Percentiles rank a stretch among this genome's conserved stretches.
Evolutionary conservation across 1,140 invertebrate species (phyloP).

Genomic region (Dinoponera quadriceps): DNA sequence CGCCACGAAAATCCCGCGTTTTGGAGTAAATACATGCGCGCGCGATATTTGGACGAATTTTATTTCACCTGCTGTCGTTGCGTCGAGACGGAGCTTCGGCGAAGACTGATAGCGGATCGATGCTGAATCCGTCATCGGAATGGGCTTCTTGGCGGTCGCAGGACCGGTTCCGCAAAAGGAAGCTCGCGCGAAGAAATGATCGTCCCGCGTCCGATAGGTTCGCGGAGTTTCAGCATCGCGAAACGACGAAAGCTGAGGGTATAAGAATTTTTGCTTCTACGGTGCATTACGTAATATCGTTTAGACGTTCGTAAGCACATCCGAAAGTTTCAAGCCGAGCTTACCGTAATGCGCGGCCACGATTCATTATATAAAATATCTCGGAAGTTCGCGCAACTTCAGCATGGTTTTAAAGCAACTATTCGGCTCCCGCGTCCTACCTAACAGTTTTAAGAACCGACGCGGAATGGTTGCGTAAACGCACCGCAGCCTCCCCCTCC

Average conservation of each 20-base stretch:
- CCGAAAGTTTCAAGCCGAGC: conserved; percentile 66
- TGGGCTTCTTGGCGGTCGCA: neutral
- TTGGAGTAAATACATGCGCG: neutral
- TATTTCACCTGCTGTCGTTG: too few species aligned
- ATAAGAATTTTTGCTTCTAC: conserved; percentile 51
- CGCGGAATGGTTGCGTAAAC: conserved; percentile 34
- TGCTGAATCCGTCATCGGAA: neutral
- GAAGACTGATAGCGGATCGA: neutral
- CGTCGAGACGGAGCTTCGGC: neutral
- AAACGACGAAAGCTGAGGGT: neutral
- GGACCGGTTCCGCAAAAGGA: neutral
- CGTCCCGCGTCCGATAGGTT: neutral
- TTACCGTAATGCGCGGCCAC: conserved; percentile 63
- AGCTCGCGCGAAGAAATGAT: neutral
- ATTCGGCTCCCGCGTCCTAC: conserved; percentile 62
- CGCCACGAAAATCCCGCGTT: neutral
- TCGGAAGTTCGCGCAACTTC: conserved; percentile 58
- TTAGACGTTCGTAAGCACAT: conserved; percentile 35
- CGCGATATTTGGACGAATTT: neutral
- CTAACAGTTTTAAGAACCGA: conserved; percentile 63
- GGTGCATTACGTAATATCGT: conserved; percentile 62
- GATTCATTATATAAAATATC: conserved; percentile 71
- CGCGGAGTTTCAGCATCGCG: neutral
- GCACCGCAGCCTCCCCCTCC: too few species aligned
- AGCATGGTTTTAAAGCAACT: conserved; percentile 67